phyloP scores from a whole-genome alignment of 37 sponge, comb jelly and placozoan species.

The Tethya wilhelma region DNA sequence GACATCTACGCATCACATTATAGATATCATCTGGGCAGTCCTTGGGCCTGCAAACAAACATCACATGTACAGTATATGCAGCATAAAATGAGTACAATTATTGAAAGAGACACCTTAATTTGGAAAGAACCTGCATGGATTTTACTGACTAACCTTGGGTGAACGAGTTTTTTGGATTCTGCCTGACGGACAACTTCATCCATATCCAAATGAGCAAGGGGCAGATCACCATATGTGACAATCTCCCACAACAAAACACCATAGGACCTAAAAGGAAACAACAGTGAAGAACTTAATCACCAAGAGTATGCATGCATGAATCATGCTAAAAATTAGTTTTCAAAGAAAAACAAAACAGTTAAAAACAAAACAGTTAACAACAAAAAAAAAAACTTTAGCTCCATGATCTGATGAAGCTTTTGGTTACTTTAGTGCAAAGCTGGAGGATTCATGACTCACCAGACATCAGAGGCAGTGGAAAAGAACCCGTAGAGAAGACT shows the following conservation, averaged over 20 bases:
- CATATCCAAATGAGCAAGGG: background rate
- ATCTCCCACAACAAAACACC: slow-evolving; percentile 74
- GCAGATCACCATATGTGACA: slow-evolving; percentile 33
- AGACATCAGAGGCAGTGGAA: slow-evolving; percentile 60
- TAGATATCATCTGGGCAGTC: slow-evolving; percentile 23
- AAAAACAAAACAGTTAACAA: background rate
- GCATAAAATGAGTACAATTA: no score
- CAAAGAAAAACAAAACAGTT: no score
- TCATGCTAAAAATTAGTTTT: background rate
- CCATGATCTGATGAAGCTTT: no score
- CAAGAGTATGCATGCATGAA: no score
- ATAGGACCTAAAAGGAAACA: slow-evolving; percentile 39
- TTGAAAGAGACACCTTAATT: background rate
- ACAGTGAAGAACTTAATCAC: no score
- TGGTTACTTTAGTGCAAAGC: background rate
- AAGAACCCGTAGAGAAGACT: slow-evolving; percentile 48
- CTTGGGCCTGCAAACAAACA: slow-evolving; percentile 17
- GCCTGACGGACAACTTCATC: slow-evolving; percentile 34
- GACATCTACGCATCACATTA: slow-evolving; percentile 23
- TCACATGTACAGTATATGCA: no score
- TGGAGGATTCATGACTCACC: slow-evolving; percentile 21
- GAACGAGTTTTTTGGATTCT: background rate
- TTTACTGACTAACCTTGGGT: background rate
- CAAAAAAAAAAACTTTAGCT: background rate
- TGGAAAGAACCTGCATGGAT: background rate